Conservation (phyloP, 2,888 invertebrate genomes). For the Saturnia japonica region DNA sequence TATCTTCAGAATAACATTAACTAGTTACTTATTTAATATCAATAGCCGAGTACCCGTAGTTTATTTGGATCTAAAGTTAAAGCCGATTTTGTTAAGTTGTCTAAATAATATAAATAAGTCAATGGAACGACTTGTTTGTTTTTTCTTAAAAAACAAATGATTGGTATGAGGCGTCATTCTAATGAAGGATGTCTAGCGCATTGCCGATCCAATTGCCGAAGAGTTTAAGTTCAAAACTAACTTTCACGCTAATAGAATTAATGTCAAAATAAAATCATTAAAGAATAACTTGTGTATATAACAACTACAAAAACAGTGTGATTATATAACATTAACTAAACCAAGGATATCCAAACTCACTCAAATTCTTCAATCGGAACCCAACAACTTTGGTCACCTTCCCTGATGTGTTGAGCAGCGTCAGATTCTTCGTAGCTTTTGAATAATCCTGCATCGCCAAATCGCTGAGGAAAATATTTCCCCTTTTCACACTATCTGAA, state of each 20-base stretch:
- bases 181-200: too few relatives aligned
- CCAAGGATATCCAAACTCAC: too few relatives aligned
- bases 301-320: neutral
- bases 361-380: constrained; percentile 67
- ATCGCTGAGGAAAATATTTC: constrained; percentile 66
- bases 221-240: neutral
- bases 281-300: neutral
- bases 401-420: constrained; percentile 66
- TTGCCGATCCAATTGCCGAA: too few relatives aligned
- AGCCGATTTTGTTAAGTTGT: too few relatives aligned
- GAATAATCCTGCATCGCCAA: constrained; percentile 60
- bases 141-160: too few relatives aligned
- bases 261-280: neutral
- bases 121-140: too few relatives aligned
- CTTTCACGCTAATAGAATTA: neutral
- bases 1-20: too few relatives aligned
- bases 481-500: constrained; percentile 57
- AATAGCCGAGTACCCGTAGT: too few relatives aligned
- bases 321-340: neutral
- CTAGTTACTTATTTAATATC: too few relatives aligned
- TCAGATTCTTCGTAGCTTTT: constrained; percentile 64
- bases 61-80: too few relatives aligned
- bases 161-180: too few relatives aligned
- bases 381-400: constrained; percentile 68
- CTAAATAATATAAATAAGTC: too few relatives aligned